Conservation (phyloP, 2,797 vertebrate species). For the Pyrocephalus nanus region DNA sequence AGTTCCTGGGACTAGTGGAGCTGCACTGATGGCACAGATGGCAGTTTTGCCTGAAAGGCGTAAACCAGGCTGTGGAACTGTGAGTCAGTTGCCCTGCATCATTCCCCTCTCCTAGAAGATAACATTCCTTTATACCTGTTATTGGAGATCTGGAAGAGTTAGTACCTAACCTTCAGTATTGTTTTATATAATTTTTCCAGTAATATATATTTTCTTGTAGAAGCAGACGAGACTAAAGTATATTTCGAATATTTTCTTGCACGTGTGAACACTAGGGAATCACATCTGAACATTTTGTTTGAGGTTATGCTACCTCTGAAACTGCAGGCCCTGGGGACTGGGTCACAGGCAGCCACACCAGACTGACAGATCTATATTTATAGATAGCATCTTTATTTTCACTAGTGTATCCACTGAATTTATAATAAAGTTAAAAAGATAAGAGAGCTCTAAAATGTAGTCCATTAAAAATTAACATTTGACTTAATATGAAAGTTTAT, state of each 20-base stretch:
- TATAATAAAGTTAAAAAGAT: background rate
- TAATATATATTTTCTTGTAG: background rate
- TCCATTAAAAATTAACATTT: background rate
- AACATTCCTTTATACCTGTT: background rate
- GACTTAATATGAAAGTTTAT: background rate
- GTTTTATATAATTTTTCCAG: background rate
- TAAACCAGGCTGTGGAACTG: background rate
- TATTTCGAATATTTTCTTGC: background rate
- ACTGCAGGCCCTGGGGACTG: background rate
- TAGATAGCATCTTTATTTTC: background rate
- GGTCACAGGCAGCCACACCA: background rate
- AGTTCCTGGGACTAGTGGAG: background rate
- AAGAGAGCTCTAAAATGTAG: background rate
- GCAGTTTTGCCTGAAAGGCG: background rate
- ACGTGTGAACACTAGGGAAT: background rate
- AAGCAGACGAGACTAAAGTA: background rate
- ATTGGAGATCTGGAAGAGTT: background rate
- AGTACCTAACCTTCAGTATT: background rate
- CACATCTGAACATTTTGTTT: background rate
- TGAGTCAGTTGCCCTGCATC: background rate
- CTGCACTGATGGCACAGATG: constrained; percentile 43
- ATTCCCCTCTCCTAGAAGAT: background rate
- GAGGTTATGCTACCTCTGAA: background rate
- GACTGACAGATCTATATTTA: background rate
- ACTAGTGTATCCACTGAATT: background rate